A percentile compares a stretch with the other conserved stretches of the same genome.
Evolutionary conservation across 2,888 invertebrate genomes (phyloP).

Genomic region (Coelopa pilipes): DNA sequence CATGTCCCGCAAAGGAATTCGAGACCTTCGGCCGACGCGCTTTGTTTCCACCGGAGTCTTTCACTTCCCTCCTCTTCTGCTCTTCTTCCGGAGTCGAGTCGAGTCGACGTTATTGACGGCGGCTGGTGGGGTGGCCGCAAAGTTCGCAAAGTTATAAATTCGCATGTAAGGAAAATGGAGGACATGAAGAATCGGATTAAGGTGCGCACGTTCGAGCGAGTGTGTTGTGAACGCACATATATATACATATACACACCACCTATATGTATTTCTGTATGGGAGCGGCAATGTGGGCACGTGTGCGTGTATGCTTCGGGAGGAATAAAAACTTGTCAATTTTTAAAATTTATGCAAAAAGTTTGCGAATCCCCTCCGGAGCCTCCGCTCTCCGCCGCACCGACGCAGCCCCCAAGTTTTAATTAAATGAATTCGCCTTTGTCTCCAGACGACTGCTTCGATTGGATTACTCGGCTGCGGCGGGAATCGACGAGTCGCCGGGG

Average conservation of each 20-base stretch:
- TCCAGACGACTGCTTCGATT: too few relatives aligned
- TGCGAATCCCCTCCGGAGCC: not conserved
- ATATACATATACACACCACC: too few relatives aligned
- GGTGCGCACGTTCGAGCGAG: not conserved
- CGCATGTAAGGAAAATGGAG: not conserved
- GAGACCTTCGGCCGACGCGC: not conserved
- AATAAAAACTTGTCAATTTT: not conserved
- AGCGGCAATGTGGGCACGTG: not conserved
- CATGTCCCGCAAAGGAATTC: not conserved
- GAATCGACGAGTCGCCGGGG: too few relatives aligned
- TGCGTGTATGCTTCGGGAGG: not conserved
- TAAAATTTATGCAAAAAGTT: conserved; percentile 11
- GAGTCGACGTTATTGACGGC: too few relatives aligned
- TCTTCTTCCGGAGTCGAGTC: too few relatives aligned
- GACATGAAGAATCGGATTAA: not conserved
- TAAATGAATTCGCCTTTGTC: too few relatives aligned
- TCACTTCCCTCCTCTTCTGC: too few relatives aligned
- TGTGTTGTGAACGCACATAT: too few relatives aligned
- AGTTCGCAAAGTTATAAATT: conserved; percentile 2
- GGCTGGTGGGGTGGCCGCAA: not conserved
- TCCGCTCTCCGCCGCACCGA: too few relatives aligned
- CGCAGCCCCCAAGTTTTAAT: too few relatives aligned
- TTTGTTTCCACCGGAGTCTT: not conserved
- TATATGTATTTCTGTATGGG: too few relatives aligned
- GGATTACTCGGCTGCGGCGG: too few relatives aligned